phyloP scores from a whole-genome alignment of 2,113 vertebrate genomes.

The Otus sunia region DNA sequence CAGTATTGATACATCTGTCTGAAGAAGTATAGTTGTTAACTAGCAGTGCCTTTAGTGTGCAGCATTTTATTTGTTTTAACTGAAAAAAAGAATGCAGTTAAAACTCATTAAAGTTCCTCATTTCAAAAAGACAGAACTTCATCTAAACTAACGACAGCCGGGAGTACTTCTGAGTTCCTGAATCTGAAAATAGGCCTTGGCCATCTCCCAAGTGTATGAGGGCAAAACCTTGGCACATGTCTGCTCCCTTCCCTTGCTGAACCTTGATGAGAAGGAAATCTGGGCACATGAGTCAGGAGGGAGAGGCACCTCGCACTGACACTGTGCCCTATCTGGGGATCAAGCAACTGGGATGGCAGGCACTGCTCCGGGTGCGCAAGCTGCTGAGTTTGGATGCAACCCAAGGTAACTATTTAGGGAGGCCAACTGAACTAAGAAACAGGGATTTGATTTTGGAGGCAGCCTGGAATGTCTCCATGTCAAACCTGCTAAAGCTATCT shows the following conservation, averaged over 20 bases:
- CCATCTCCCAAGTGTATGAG: not conserved
- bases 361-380: not conserved
- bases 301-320: not conserved
- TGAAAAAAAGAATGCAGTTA: not conserved
- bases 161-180: not conserved
- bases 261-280: slow-evolving; percentile 19
- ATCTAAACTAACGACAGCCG: not conserved
- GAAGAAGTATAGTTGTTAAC: not conserved
- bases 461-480: slow-evolving; percentile 57
- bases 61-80: not conserved
- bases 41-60: not conserved
- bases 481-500: slow-evolving; percentile 65
- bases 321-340: slow-evolving; percentile 9
- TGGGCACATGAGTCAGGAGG: slow-evolving; percentile 12
- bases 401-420: slow-evolving; percentile 69
- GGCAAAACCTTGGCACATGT: slow-evolving; percentile 4
- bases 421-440: slow-evolving; percentile 18
- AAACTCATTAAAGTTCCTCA: not conserved
- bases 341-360: not conserved
- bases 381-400: slow-evolving; percentile 54
- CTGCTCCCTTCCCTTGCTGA: not conserved
- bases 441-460: slow-evolving; percentile 48
- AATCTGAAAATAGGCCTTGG: slow-evolving; percentile 27
- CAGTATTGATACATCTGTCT: not conserved
- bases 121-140: not conserved